Base-by-base conservation (phyloP, 1,140 invertebrate species). In the Drosophila micromelanica region DNA sequence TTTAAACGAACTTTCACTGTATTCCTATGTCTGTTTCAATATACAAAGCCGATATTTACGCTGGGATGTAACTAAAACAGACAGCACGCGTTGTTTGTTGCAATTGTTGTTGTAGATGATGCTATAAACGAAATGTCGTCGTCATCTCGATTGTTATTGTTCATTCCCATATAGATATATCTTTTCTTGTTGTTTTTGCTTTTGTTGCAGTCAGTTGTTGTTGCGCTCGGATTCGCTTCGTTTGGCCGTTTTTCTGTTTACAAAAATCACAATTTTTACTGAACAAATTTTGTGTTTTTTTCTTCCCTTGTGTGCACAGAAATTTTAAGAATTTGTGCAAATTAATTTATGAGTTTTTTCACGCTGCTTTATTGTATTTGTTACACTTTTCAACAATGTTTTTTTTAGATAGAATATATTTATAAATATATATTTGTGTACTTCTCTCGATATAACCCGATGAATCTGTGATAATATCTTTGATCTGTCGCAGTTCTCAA, bases 41-140 rank as follows among this genome's bases (percentile, higher is more conserved):
- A 42, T 46, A 37, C 15, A 59, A 46, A 55, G 49, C 38, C 27
- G 46, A 77, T 73, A 70, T 73, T 61, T 73, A 79, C 60, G 73
- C 40, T 15, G 32, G 67, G 32, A 69, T 17, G 40, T 75, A 76
- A 62, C 67, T 45, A 30, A 72, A 72, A 68, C 61, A 72, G 68
- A 78, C 73, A 65, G 63, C 46, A 59, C 42, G 56, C 62, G 56
- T 71, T 68, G 72, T 65, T 56, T 45, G 27, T 51, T 62, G 30
- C 17, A 35, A 45, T 72, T 56, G 73, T 40, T 43, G 40, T 52
- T 20, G 9, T 11, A 42, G 80, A 62, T 82, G 80, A 85, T 86
- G 78, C 78, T 86, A 76, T 86, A 87, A 86, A 87, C 82, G 82
- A 78, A 81, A 72, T 86, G 82, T 86, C 78, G 78, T 77, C 61